phyloP scores from a whole-genome alignment of 1,140 invertebrate species.

The Heterodera schachtii region DNA sequence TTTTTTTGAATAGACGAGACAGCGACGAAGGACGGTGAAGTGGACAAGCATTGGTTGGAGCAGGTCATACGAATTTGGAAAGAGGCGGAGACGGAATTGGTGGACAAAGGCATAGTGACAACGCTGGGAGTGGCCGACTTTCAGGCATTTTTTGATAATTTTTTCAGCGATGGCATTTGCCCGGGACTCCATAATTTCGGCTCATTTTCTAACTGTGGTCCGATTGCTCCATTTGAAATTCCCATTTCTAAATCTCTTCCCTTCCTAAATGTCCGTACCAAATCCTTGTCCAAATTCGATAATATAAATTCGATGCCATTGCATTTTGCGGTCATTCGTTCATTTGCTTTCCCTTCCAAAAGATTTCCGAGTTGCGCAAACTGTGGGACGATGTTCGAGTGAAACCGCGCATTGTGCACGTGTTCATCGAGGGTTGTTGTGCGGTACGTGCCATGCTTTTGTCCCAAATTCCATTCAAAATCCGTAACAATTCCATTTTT shows the following conservation, averaged over 20 bases:
- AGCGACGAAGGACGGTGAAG: background rate
- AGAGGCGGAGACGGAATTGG: slow-evolving; percentile 30
- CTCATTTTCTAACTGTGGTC: no score
- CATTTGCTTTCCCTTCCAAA: no score
- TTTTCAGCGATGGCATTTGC: no score
- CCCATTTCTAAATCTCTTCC: no score
- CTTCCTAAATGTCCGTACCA: no score
- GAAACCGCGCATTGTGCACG: slow-evolving; percentile 88
- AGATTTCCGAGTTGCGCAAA: slow-evolving; percentile 72
- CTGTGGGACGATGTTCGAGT: slow-evolving; percentile 81
- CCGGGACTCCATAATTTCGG: no score
- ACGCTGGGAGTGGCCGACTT: slow-evolving; percentile 85
- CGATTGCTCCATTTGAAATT: no score
- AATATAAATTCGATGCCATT: no score
- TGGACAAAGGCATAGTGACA: slow-evolving; percentile 53
- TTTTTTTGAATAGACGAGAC: slow-evolving; percentile 8
- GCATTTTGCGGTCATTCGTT: no score
- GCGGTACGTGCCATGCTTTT: slow-evolving; percentile 67
- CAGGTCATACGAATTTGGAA: slow-evolving; percentile 42
- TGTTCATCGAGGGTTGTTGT: slow-evolving; percentile 91
- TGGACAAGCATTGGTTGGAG: slow-evolving; percentile 39
- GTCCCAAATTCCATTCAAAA: no score
- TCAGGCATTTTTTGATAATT: slow-evolving; percentile 71
- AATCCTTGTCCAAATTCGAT: no score
- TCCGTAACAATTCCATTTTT: background rate